Percentiles rank a stretch among this genome's conserved stretches.
phyloP scores from a whole-genome alignment of 2,113 vertebrate species.

The Catagonus wagneri region DNA sequence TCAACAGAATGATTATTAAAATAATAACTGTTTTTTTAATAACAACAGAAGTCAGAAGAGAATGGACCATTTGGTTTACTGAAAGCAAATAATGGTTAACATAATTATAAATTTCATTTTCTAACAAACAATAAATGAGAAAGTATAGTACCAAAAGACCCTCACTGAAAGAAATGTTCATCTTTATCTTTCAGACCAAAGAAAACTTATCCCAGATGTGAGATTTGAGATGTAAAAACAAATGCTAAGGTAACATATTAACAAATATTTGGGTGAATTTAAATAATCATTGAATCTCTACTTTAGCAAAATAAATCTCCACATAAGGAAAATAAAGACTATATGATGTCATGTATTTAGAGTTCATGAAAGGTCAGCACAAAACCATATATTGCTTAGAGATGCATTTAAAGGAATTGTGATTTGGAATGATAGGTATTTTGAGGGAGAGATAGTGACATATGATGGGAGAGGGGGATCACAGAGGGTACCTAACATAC shows the following conservation, averaged over 20 bases:
- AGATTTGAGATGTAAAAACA: background rate
- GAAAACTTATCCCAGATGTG: slow-evolving; percentile 19
- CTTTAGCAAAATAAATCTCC: too few relatives aligned
- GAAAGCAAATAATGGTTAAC: background rate
- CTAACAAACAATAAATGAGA: too few relatives aligned
- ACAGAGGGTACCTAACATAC: background rate
- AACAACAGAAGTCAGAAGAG: background rate
- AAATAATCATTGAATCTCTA: background rate
- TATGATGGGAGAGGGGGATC: background rate
- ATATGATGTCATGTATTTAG: background rate
- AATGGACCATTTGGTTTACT: background rate
- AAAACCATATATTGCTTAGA: background rate
- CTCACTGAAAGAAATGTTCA: background rate
- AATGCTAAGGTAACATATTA: background rate
- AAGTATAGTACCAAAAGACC: background rate
- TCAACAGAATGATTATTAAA: slow-evolving; percentile 3
- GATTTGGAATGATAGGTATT: background rate
- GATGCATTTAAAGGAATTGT: background rate
- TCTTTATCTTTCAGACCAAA: background rate
- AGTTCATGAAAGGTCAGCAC: background rate
- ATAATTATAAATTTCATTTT: too few relatives aligned
- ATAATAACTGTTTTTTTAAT: background rate
- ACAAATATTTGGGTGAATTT: background rate
- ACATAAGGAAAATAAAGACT: background rate
- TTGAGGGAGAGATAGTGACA: background rate